phyloP scores from a whole-genome alignment of 2,113 vertebrate genomes.

The Sciurus niger region DNA sequence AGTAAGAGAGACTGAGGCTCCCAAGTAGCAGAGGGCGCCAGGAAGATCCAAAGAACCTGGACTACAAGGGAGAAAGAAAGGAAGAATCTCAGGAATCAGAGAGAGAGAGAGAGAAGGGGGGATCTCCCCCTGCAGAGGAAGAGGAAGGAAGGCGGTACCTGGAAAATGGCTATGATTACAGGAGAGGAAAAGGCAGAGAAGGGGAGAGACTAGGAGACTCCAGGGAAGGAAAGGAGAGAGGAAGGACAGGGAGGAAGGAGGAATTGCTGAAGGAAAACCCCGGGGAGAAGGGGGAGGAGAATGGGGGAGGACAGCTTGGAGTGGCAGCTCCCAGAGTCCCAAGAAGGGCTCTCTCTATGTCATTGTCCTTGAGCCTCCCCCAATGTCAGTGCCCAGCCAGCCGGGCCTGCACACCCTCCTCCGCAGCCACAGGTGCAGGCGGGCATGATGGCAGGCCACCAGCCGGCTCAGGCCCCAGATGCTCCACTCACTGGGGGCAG shows the following conservation, averaged over 20 bases:
- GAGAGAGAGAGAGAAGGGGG: neutral
- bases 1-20: neutral
- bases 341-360: slow-evolving; percentile 70
- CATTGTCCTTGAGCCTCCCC: slow-evolving; percentile 78
- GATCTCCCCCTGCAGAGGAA: neutral
- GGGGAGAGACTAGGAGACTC: neutral
- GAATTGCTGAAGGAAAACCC: slow-evolving; percentile 56
- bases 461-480: slow-evolving; percentile 31
- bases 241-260: slow-evolving; percentile 61
- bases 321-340: slow-evolving; percentile 68
- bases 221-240: slow-evolving; percentile 61
- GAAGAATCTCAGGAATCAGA: neutral
- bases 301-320: neutral
- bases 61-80: neutral
- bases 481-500: slow-evolving; percentile 9
- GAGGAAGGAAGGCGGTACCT: neutral
- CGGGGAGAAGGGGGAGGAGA: slow-evolving; percentile 27
- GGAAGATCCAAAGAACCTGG: neutral
- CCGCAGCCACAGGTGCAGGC: slow-evolving; percentile 72
- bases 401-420: slow-evolving; percentile 12
- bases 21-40: neutral
- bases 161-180: neutral
- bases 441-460: slow-evolving; percentile 35
- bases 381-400: slow-evolving; percentile 78
- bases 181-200: neutral